Evolutionary conservation across 2,888 invertebrate species (phyloP), one percentile per base, ranked within the genome.

Genomic region (Drosophila paramelanica): DNA sequence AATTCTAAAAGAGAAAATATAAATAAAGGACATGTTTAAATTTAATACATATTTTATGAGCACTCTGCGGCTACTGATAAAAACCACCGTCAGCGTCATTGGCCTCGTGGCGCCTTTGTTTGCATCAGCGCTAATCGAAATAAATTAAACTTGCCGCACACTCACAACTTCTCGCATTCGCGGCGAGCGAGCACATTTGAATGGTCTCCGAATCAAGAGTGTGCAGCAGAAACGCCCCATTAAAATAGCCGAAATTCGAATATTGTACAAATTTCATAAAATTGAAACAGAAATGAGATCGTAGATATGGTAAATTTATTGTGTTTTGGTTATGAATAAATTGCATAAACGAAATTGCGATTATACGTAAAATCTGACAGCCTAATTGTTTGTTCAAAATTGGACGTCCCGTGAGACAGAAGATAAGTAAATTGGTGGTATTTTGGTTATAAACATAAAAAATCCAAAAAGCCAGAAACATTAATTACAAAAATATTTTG

Each of bases 91-190:
- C 11, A 56, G 23, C 41, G 58, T 58, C 58, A 62, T 61, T 74
- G 68, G 33, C 69, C 69, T 46, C 17, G 5, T 56, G 70, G 76
- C 71, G 73, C 59, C 55, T 41, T 47, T 31, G 58, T 62, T 69
- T 51, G 58, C 78, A 77, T 56, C 38, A 14, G 27, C 42, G 51
- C 43, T 77, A 65, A 77, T 71, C 56, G 42, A 73, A 71, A 52
- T 65, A 42, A 45, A 77, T 77, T 60, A 60, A 71, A 65, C 56
- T 72, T 50, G 27, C 39, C 43, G 49, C 49, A 49, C 5, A 52
- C 49, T 45, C 53, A 56, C 43, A 47, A 43, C 27, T 31, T 59
- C 27, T 13, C n/a, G 39, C 45, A 33, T 39, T 43, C 20, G 23
- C 36, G 2, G n/a, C 52, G 11, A 17, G 36, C 8, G n/a, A 51